Evolutionary conservation across 53 echinoderm and acorn worm species (phyloP), one percentile per base, ranked within the genome.

Genomic region (Antedon mediterranea): DNA sequence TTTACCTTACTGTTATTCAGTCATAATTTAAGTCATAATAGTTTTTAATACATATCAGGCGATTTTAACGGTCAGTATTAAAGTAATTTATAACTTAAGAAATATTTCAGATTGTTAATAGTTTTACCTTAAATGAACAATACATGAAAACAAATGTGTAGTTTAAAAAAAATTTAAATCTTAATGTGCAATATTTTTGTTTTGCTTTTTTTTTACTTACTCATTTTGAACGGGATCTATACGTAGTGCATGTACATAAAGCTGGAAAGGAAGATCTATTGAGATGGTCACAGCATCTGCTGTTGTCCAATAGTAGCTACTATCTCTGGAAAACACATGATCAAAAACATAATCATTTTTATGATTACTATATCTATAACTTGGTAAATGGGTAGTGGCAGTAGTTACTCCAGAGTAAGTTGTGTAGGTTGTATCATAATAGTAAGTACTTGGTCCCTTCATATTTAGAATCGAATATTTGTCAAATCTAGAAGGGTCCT

Each of bases 161-260:
- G n/a, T n/a, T n/a, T n/a, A n/a, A n/a, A n/a, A n/a, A n/a, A n/a
- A n/a, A n/a, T n/a, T n/a, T n/a, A n/a, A n/a, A n/a, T n/a, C n/a
- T n/a, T n/a, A n/a, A n/a, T n/a, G n/a, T n/a, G n/a, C n/a, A n/a
- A n/a, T n/a, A n/a, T n/a, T n/a, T n/a, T n/a, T n/a, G n/a, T n/a
- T n/a, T n/a, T n/a, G n/a, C n/a, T n/a, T n/a, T n/a, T n/a, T n/a
- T n/a, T n/a, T n/a, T n/a, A n/a, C n/a, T 27, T 18, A 74, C 80
- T 57, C 34, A 88, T 85, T 86, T 85, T 29, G 78, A 79, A 28
- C 92, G 89, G 92, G 92, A 41, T 82, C 86, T 13, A 92, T 79
- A 30, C 82, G 78, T 23, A 92, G 8, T 0, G 92, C 89, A 23
- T 89, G 81, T 9, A 87, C 77, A 72, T 79, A 89, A 3, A 88